Evolutionary conservation across 1,140 invertebrate genomes (phyloP).

Genomic region (Nasonia giraulti): DNA sequence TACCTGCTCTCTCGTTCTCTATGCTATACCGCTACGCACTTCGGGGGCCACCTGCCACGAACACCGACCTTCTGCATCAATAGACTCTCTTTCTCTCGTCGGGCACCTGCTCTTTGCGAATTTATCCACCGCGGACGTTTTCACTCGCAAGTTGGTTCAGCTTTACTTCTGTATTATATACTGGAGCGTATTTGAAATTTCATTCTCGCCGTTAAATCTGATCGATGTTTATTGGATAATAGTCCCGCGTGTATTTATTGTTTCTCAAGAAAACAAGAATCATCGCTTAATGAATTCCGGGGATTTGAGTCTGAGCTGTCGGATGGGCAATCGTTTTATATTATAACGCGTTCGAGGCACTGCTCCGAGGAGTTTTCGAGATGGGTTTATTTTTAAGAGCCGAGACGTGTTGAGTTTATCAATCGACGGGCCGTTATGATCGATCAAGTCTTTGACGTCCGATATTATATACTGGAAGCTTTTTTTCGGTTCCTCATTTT

Average conservation of each 20-base stretch:
- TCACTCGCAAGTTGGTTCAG: neutral
- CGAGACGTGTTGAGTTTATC: neutral
- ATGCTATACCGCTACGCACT: neutral
- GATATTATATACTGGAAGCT: too few relatives aligned
- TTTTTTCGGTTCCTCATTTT: too few relatives aligned
- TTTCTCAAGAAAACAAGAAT: neutral
- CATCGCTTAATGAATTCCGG: conserved; percentile 1
- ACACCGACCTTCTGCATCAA: neutral
- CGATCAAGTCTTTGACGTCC: neutral
- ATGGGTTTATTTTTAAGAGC: neutral
- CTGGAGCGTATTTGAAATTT: neutral
- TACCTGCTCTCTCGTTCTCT: neutral
- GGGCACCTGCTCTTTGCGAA: conserved; percentile 2
- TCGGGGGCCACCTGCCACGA: neutral
- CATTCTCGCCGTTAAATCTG: neutral
- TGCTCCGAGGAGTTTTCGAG: neutral
- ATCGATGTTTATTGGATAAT: neutral
- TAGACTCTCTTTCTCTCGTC: neutral
- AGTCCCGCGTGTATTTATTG: neutral
- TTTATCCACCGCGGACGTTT: neutral
- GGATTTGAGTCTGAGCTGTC: neutral
- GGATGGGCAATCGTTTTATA: neutral
- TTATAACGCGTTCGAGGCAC: too few relatives aligned
- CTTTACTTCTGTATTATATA: neutral
- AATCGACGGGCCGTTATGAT: neutral